Conservation (phyloP, 2,888 invertebrate species). For the Acrocera orbiculus region DNA sequence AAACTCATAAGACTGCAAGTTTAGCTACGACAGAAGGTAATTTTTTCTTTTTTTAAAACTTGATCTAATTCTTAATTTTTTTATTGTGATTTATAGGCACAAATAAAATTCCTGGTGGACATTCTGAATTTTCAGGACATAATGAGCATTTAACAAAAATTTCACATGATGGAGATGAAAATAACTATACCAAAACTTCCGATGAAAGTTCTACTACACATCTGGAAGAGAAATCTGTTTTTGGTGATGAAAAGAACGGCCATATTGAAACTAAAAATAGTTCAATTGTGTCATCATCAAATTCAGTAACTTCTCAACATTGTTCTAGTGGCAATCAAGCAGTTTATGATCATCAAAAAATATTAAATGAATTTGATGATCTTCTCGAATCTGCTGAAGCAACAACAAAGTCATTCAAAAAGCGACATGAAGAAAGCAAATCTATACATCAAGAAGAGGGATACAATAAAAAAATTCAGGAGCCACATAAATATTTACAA, state of each 20-base stretch:
- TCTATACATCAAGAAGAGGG: constrained; percentile 16
- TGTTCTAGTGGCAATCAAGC: constrained; percentile 16
- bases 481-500: constrained; percentile 26
- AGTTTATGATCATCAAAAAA: constrained; percentile 13
- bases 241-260: constrained; percentile 34
- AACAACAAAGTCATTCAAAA: not conserved
- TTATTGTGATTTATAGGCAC: constrained; percentile 32
- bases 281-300: constrained; percentile 23
- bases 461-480: constrained; percentile 21
- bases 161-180: constrained; percentile 36
- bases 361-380: constrained; percentile 6
- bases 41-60: constrained; percentile 8
- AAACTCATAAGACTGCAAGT: constrained; percentile 40
- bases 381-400: constrained; percentile 2
- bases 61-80: not conserved
- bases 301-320: constrained; percentile 23
- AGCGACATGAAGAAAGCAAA: not conserved
- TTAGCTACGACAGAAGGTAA: constrained; percentile 45
- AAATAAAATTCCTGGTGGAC: constrained; percentile 46
- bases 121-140: constrained; percentile 43
- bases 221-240: constrained; percentile 34
- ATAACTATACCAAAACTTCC: constrained; percentile 34
- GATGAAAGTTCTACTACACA: constrained; percentile 33
- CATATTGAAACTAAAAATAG: constrained; percentile 29
- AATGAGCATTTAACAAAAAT: constrained; percentile 41